Evolutionary conservation across 2,888 invertebrate genomes (phyloP), one percentile per base, ranked within the genome.

Genomic region (Ormyrus nitidulus): DNA sequence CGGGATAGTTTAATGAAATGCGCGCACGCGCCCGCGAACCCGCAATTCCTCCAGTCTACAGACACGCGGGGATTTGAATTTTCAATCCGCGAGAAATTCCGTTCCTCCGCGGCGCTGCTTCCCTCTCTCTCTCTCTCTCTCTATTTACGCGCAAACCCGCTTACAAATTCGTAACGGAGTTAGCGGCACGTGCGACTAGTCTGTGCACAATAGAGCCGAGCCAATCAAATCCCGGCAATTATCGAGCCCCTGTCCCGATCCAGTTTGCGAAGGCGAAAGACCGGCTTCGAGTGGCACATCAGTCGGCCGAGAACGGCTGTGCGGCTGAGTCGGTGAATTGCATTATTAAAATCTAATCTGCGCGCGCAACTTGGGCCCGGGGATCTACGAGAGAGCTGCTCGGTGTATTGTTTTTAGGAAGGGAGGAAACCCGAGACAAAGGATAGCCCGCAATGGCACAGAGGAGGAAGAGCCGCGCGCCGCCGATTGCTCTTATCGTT

Each of bases 281-380:
- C 65, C 74, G 58, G 34, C 19, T 61, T 53, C 2, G 34, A 51
- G 34, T 34, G 66, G 66, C 72, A 82, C 82, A 82, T 82, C 79
- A 75, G 80, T 69, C 77, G 77, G 80, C 79, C 68, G 68, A 19
- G 78, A 82, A 81, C 75, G 79, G 83, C 83, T 3, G 19, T 34
- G 56, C 10, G 53, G 72, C 58, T 80, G 77, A 81, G 81, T 84
- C 84, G 86, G 84, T 82, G 86, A 86, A 87, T 87, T 88, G 87
- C 87, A 88, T 89, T 88, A 89, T 89, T 89, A 89, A 88, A 88
- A 89, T 88, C 87, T 88, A 88, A 89, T 89, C 88, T 87, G 85
- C 87, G 87, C 85, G 84, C 46, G 46, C 53, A 48, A 4, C 46
- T 8, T 65, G 44, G 11, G 44, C 54, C 6, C 1, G 0, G 46